Percentiles rank a stretch among this genome's conserved stretches.
Evolutionary conservation across 2,113 vertebrate species (phyloP).

Genomic region (Notothenia coriiceps): DNA sequence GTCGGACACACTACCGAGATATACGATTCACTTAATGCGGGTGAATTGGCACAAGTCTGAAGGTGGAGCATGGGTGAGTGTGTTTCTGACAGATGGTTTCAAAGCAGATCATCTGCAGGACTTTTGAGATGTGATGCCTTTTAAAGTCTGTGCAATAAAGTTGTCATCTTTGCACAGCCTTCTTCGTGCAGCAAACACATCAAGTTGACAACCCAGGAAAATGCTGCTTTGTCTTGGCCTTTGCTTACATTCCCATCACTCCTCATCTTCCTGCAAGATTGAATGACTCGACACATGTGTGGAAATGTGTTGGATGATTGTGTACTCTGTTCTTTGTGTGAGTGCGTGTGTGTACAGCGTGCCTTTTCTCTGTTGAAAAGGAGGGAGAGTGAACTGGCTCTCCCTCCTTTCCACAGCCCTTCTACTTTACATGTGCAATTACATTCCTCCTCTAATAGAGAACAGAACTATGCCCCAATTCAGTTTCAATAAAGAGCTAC

Average conservation of each 20-base stretch:
- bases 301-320: slow-evolving; percentile 60
- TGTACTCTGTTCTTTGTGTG: slow-evolving; percentile 50
- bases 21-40: slow-evolving; percentile 52
- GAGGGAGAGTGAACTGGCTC: slow-evolving; percentile 63
- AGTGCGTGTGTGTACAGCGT: slow-evolving; percentile 17
- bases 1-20: slow-evolving; percentile 3
- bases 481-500: slow-evolving; percentile 78
- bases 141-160: slow-evolving; percentile 50
- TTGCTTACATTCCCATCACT: slow-evolving; percentile 76
- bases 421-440: slow-evolving; percentile 77
- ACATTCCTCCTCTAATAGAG: slow-evolving; percentile 81
- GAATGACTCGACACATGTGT: slow-evolving; percentile 57
- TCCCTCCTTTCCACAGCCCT: slow-evolving; percentile 60
- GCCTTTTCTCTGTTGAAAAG: slow-evolving; percentile 39
- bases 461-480: slow-evolving; percentile 68
- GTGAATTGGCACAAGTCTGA: slow-evolving; percentile 51
- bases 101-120: slow-evolving; percentile 40
- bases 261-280: slow-evolving; percentile 52
- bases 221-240: slow-evolving; percentile 54
- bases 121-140: slow-evolving; percentile 40
- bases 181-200: slow-evolving; percentile 33
- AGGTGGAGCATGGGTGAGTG: slow-evolving; percentile 48
- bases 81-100: slow-evolving; percentile 48
- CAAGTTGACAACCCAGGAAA: slow-evolving; percentile 48
- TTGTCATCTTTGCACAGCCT: slow-evolving; percentile 38